phyloP scores from a whole-genome alignment of 2,113 vertebrate genomes.

The Chloebia gouldiae region DNA sequence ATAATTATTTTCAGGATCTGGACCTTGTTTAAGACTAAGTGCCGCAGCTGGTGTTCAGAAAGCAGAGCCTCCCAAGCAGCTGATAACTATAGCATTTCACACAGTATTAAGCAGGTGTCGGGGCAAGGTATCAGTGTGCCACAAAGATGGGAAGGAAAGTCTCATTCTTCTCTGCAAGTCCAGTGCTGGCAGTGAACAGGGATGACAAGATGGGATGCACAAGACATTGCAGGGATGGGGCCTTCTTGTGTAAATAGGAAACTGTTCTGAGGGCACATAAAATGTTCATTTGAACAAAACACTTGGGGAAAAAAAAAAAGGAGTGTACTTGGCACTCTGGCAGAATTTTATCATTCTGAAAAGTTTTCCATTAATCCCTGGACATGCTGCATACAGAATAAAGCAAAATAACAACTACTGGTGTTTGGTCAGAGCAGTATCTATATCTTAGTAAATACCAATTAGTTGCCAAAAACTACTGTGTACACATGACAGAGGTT shows the following conservation, averaged over 20 bases:
- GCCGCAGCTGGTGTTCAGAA: background rate
- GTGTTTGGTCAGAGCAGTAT: background rate
- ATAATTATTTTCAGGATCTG: background rate
- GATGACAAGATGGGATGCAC: background rate
- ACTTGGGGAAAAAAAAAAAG: background rate
- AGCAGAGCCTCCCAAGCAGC: background rate
- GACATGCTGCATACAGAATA: background rate
- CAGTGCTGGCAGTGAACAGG: background rate
- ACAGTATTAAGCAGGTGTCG: background rate
- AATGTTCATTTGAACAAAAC: background rate
- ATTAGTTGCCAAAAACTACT: slow-evolving; percentile 28
- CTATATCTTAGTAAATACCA: background rate
- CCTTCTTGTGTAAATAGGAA: background rate
- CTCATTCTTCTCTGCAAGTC: background rate
- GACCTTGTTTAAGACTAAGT: background rate
- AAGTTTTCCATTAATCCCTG: background rate
- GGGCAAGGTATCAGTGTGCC: background rate
- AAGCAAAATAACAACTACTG: background rate
- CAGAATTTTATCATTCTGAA: background rate
- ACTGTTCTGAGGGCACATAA: background rate
- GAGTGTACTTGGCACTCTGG: background rate
- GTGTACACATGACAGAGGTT: slow-evolving; percentile 43
- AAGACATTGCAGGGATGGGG: background rate
- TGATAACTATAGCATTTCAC: background rate
- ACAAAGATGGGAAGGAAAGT: background rate